phyloP scores from a whole-genome alignment of 92 coral and sea anemone species.

The Porites lobata region DNA sequence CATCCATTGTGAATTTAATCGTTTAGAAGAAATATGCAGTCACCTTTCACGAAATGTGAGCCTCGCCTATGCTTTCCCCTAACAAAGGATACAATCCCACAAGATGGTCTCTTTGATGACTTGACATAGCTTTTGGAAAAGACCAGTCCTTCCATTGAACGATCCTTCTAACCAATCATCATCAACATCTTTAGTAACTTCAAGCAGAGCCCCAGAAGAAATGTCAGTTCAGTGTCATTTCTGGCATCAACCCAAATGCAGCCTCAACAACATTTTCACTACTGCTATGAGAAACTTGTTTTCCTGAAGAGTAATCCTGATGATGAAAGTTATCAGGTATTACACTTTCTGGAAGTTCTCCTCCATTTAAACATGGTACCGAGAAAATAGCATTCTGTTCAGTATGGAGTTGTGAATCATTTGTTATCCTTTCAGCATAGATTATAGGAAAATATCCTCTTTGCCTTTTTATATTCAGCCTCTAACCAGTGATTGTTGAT shows the following conservation, averaged over 20 bases:
- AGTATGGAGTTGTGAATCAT: conserved; percentile 6
- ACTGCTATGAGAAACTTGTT: not conserved
- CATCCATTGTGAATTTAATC: conserved; percentile 97
- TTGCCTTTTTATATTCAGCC: conserved; percentile 74
- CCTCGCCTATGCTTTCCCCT: conserved; percentile 93
- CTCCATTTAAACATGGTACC: not conserved
- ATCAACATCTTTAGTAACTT: conserved; percentile 82
- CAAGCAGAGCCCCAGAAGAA: conserved; percentile 76
- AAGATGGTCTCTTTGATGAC: conserved; percentile 75
- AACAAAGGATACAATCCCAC: conserved; percentile 95
- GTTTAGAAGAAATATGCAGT: conserved; percentile 76
- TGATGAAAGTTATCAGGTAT: conserved; percentile 11
- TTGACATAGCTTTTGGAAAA: conserved; percentile 91
- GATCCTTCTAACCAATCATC: conserved; percentile 92
- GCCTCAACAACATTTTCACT: conserved; percentile 67
- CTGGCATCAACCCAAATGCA: conserved; percentile 79
- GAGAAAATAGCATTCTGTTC: not conserved
- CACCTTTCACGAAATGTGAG: conserved; percentile 97
- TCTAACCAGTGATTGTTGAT: conserved; percentile 87
- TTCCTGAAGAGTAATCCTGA: not conserved
- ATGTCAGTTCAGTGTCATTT: conserved; percentile 82
- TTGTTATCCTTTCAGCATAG: conserved; percentile 52
- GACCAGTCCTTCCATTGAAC: conserved; percentile 79
- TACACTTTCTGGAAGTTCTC: conserved; percentile 21
- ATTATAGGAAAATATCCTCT: conserved; percentile 86